Base-by-base conservation (phyloP, 2,113 vertebrate species). In the Lipotes vexillifer region DNA sequence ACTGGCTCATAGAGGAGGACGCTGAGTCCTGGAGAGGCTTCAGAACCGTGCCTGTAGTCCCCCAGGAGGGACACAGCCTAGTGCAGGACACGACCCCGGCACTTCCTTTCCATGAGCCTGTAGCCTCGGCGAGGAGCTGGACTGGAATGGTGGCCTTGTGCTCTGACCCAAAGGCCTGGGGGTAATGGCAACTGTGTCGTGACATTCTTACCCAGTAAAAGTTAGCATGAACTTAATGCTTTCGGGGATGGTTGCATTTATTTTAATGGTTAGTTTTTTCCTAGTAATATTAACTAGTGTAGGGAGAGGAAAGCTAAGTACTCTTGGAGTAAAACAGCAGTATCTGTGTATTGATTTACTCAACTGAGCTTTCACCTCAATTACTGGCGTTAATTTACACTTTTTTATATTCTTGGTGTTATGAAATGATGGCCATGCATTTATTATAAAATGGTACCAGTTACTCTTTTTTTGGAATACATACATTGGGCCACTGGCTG, bases 201-300 rank as follows among this genome's bases (percentile, higher is more conserved):
- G 27, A 41, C 59, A n/a, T 66, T 61, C 14, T 69, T 31, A 46
- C 44, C 55, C 36, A 52, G 41, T 74, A 21, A 82, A 57, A 41
- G 66, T 89, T 29, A 78, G 46, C 38, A 4, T 6, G 29, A 69
- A 65, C 88, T 88, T 49, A 9, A 23, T 49, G 71, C 38, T 91
- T 38, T 23, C 10, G 33, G 75, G 69, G 55, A 61, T 74, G 57
- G 20, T 59, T 74, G 46, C 80, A 18, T 82, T 94, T 88, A 36
- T 90, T 96, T 91, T 90, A 87, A 92, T 83, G 81, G 82, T 86
- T 77, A 80, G 65, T 90, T 96, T 91, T 65, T 65, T 77, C 66
- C 83, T 69, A 12, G 69, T 90, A 87, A 75, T 59, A 80, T 90
- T 97, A 95, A 84, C 72, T 59, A 38, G 75, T 8, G 3, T 20